Conservation (phyloP, 2,113 vertebrate species). For the Scolopax mira region DNA sequence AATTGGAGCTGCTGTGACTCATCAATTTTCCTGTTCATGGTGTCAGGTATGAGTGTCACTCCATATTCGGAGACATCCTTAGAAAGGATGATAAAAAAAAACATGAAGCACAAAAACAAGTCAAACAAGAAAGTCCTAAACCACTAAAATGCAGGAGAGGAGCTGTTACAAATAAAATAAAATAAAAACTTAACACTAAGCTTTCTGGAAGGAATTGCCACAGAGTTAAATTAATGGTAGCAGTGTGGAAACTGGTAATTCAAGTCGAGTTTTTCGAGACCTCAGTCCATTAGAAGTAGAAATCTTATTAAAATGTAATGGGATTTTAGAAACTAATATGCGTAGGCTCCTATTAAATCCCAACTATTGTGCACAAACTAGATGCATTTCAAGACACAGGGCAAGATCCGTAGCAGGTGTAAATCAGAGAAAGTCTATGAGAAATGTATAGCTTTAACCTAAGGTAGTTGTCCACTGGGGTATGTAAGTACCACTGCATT, state of each 20-base stretch:
- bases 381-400: neutral
- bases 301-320: constrained; percentile 8
- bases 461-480: neutral
- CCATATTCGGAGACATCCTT: neutral
- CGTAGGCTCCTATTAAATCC: neutral
- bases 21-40: constrained; percentile 31
- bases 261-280: neutral
- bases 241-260: neutral
- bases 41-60: constrained; percentile 23
- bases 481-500: neutral
- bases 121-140: neutral
- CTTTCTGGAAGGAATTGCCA: neutral
- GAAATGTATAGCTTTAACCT: neutral
- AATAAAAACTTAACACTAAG: neutral
- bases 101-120: neutral
- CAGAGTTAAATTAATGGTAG: neutral
- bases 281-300: neutral
- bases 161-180: neutral
- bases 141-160: neutral
- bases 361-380: neutral
- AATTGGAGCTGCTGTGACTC: constrained; percentile 19
- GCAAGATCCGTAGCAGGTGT: neutral
- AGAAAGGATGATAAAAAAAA: constrained; percentile 7
- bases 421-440: neutral
- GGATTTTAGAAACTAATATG: neutral